Conservation (phyloP, 2,888 invertebrate species). For the Chrysolina americana region DNA sequence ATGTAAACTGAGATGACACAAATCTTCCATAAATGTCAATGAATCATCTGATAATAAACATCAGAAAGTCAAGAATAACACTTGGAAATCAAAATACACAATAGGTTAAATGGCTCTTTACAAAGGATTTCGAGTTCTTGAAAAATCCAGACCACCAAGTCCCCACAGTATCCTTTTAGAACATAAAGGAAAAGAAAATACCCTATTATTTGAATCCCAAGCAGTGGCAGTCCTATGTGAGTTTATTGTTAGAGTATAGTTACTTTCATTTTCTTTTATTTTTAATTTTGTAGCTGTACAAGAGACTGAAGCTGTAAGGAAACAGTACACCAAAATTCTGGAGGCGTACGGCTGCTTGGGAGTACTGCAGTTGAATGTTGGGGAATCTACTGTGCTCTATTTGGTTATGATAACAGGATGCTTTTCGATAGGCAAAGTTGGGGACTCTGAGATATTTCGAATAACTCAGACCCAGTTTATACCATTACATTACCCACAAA, state of each 20-base stretch:
- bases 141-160: slow-evolving; percentile 88
- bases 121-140: slow-evolving; percentile 91
- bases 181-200: slow-evolving; percentile 88
- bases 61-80: slow-evolving; percentile 20
- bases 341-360: slow-evolving; percentile 98
- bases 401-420: slow-evolving; percentile 96
- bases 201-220: slow-evolving; percentile 92
- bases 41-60: slow-evolving; percentile 28
- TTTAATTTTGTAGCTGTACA: slow-evolving; percentile 75
- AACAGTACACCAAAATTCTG: slow-evolving; percentile 89
- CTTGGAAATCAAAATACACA: not conserved
- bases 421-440: slow-evolving; percentile 96
- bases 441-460: slow-evolving; percentile 94
- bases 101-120: slow-evolving; percentile 87
- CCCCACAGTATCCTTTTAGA: slow-evolving; percentile 93
- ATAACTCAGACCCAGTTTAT: slow-evolving; percentile 94
- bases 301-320: slow-evolving; percentile 91
- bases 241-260: slow-evolving; percentile 59
- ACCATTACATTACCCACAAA: slow-evolving; percentile 83
- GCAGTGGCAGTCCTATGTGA: slow-evolving; percentile 89
- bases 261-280: not conserved
- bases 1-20: slow-evolving; percentile 20
- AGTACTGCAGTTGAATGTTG: slow-evolving; percentile 89
- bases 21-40: slow-evolving; percentile 40
- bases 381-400: slow-evolving; percentile 87